Evolutionary conservation across 37 sponge, comb jelly and placozoan genomes (phyloP), one percentile per base, ranked within the genome.

Genomic region (Spongilla lacustris): DNA sequence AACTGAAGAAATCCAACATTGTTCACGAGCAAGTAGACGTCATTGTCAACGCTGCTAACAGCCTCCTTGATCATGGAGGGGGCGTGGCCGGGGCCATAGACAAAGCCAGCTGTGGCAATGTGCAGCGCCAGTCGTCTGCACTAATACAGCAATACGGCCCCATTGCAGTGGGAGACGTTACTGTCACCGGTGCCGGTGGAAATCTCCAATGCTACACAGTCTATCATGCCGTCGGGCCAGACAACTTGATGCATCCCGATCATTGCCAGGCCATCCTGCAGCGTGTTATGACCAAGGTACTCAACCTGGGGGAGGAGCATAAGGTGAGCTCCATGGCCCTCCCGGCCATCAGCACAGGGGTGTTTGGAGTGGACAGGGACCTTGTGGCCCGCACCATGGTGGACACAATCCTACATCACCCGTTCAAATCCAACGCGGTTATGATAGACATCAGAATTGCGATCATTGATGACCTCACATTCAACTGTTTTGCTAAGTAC

Each of bases 21-120:
- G 85, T 88, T n/a, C 50, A 77, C 26, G 91, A 94, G 29, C 19
- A 94, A 4, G 91, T 84, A 2, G 84, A 78, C 30, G 80, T 72
- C 32, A 91, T 94, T 50, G 94, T 94, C n/a, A 94, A 90, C 75
- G 86, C 94, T 50, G 94, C 94, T 4, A 94, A 94, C 74, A 46
- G 30, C 0, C 30, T 28, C 13, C 85, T 94, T 0, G 25, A 71
- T 23, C 94, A 90, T 71, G 79, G 36, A 24, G 91, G 84, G 25
- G 94, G 94, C 17, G 91, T 94, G 23, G 94, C 94, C 19, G 74
- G 33, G 33, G 94, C 94, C n/a, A 81, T 94, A 1, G 49, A 85
- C 81, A 68, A 36, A 38, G 94, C 94, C 35, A 90, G 94, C 66
- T 0, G 67, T 69, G 84, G 84, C 21, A 74, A 41, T 34, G 76